Evolutionary conservation across 2,797 vertebrate genomes (phyloP), one percentile per base, ranked within the genome.

Genomic region (Pseudochirops corinnae): DNA sequence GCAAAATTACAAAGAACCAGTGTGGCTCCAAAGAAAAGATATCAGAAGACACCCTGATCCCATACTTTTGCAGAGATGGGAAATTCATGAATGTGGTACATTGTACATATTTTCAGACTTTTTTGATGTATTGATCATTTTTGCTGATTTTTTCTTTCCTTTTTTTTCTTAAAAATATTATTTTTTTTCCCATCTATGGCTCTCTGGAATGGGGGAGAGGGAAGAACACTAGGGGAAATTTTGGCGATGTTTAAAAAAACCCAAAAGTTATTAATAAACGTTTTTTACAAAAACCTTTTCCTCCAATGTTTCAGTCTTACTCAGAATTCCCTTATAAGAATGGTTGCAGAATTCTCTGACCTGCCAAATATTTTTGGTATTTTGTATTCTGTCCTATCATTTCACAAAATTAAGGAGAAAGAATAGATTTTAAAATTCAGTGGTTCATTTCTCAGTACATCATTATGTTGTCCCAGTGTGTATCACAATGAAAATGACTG

Each of bases 401-500:
- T 90, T 95, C 97, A 55, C 28, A 74, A 91, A 96, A 98, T 62
- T 96, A 56, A 95, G 96, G 97, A 94, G 5, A 97, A 93, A 97
- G 90, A 97, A 97, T 10, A 95, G 96, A 56, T 94, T 96, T 92
- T 96, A 98, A 98, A 98, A 96, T 82, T 82, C 95, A 96, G 92
- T 94, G 94, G 91, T 93, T 97, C 57, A 95, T 98, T 96, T 96
- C 90, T 90, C 90, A 97, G 93, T 28, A 96, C 90, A 94, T 96
- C 96, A 96, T 97, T 93, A 91, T 96, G 56, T 94, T 97, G 93
- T 95, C 31, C 90, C 92, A 96, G 90, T 50, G 60, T 93, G 67
- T 91, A 94, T 95, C 95, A 97, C 96, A 98, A 95, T 97, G 95
- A 98, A 97, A 98, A 98, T 97, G 94, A 97, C 95, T 96, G 97